Evolutionary conservation across 2,113 vertebrate genomes (phyloP).

Genomic region (Sitta europaea): DNA sequence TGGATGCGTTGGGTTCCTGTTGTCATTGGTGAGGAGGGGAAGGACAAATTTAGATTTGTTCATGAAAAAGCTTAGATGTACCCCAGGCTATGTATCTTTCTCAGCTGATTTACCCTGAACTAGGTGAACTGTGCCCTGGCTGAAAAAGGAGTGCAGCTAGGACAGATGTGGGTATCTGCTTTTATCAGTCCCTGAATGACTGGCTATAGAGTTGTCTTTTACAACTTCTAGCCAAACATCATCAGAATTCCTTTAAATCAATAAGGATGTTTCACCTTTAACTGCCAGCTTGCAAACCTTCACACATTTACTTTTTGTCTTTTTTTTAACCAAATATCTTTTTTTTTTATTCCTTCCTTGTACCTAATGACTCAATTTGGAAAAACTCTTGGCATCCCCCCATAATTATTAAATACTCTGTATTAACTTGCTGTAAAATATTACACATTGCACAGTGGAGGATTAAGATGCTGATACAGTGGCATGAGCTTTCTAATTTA

Average conservation of each 20-base stretch:
- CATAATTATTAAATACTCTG: neutral
- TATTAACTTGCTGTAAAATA: neutral
- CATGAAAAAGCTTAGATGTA: neutral
- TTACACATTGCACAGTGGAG: neutral
- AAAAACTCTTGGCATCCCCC: neutral
- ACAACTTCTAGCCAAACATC: neutral
- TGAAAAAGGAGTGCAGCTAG: neutral
- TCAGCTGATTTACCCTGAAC: neutral
- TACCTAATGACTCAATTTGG: neutral
- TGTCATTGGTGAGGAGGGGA: neutral
- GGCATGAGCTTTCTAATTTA: neutral
- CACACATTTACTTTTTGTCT: neutral
- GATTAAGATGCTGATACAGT: neutral
- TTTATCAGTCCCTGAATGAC: neutral
- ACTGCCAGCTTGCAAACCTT: neutral
- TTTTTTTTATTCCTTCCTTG: neutral
- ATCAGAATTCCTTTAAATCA: neutral
- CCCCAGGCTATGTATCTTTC: neutral
- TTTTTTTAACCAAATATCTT: neutral
- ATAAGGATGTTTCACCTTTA: neutral
- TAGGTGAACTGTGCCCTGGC: rapidly evolving
- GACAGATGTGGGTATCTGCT: neutral
- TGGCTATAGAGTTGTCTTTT: neutral
- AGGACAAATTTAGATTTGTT: neutral
- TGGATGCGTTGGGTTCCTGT: neutral